Percentiles rank a stretch among this genome's conserved stretches.
Conservation (phyloP, 2,888 invertebrate genomes). For the Drosophila infuscata region DNA sequence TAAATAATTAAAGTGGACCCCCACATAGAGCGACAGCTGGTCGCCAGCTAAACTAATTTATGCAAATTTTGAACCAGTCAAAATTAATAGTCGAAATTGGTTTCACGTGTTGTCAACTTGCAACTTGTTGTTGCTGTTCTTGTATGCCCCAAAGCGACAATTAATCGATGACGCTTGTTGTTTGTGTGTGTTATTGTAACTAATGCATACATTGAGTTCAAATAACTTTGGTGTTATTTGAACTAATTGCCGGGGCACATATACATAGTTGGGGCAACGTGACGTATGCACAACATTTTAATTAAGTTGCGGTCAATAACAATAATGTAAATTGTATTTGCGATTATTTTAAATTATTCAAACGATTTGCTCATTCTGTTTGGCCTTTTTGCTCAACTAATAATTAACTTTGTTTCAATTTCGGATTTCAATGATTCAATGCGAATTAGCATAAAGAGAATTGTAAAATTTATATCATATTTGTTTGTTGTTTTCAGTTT, state of each 20-base stretch:
- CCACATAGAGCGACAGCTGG: constrained; percentile 48
- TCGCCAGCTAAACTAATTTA: constrained; percentile 60
- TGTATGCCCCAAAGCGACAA: constrained; percentile 45
- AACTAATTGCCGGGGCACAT: constrained; percentile 43
- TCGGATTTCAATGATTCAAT: constrained; percentile 22
- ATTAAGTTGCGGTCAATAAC: constrained; percentile 73
- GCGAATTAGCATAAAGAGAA: constrained; percentile 34
- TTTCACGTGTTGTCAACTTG: constrained; percentile 42
- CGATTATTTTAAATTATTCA: constrained; percentile 67
- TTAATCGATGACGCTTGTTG: constrained; percentile 56
- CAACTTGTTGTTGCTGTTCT: constrained; percentile 17
- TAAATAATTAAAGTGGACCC: constrained; percentile 61
- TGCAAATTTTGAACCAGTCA: constrained; percentile 59
- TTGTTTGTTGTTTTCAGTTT: background rate
- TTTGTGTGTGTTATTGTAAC: constrained; percentile 44
- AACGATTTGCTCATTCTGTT: constrained; percentile 22
- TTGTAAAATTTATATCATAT: constrained; percentile 21
- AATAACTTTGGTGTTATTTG: constrained; percentile 39
- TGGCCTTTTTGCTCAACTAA: constrained; percentile 29
- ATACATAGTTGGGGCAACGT: constrained; percentile 28
- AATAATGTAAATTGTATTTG: constrained; percentile 60
- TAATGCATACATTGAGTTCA: constrained; percentile 42
- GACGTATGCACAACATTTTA: constrained; percentile 71
- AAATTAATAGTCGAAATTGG: constrained; percentile 59
- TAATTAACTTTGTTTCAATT: constrained; percentile 39